Conservation (phyloP, 2,888 invertebrate genomes). For the Drosophila siamana region DNA sequence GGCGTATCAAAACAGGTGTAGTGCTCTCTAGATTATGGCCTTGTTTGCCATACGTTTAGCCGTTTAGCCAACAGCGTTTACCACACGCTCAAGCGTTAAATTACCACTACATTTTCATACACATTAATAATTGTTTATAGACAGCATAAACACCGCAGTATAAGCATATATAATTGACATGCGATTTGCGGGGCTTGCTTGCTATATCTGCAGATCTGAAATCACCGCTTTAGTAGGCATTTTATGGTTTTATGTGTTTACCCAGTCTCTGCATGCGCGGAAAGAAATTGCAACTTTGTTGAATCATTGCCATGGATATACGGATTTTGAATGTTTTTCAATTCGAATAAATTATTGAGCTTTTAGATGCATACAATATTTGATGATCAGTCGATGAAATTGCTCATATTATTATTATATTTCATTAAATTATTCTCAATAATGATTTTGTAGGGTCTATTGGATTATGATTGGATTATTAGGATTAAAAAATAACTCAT, state of each 20-base stretch:
- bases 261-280: conserved; percentile 32
- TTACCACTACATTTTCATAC: conserved; percentile 63
- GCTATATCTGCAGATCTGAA: conserved; percentile 35
- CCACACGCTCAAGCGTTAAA: conserved; percentile 56
- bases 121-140: conserved; percentile 65
- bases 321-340: background rate
- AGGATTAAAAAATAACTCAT: no score
- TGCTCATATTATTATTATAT: no score
- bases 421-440: no score
- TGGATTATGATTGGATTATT: no score
- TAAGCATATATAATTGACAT: conserved; percentile 5
- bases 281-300: background rate
- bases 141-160: conserved; percentile 11
- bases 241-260: conserved; percentile 61
- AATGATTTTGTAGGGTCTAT: no score
- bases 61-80: conserved; percentile 16
- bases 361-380: no score
- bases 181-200: conserved; percentile 1
- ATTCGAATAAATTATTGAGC: no score
- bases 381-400: no score
- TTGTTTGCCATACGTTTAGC: conserved; percentile 42
- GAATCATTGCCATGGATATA: no score
- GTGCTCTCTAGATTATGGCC: conserved; percentile 38
- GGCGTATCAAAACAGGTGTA: conserved; percentile 50
- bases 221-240: conserved; percentile 55